Percentiles rank a stretch among this genome's conserved stretches.
These are phyloP conservation scores for Cephus nigrinus DNA, from an alignment of 2,888 invertebrate genomes.

Conservation along the genomic window DNA sequence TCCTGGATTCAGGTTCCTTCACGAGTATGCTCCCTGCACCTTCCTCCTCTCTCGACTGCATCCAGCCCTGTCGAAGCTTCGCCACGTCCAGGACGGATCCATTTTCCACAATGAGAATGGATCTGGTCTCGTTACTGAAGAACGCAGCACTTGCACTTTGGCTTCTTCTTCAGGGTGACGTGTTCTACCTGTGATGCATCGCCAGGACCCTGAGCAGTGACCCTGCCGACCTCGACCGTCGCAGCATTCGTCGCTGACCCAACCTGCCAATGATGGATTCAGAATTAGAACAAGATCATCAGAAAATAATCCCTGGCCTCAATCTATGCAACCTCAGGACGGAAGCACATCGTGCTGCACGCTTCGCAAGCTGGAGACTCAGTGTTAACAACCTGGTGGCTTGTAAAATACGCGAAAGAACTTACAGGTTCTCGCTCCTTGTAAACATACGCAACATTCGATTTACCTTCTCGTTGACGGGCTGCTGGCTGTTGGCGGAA, in stretches of 20 bases:
- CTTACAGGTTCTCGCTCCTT: too few species aligned
- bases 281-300: too few species aligned
- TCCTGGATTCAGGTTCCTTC: slow-evolving; percentile 12
- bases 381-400: too few species aligned
- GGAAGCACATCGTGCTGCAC: too few species aligned
- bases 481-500: slow-evolving; percentile 49
- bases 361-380: too few species aligned
- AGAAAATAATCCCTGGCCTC: too few species aligned
- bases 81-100: too few species aligned
- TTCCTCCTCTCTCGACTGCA: neutral
- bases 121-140: slow-evolving; percentile 76
- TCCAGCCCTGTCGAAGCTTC: neutral
- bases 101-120: too few species aligned
- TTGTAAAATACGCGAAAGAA: too few species aligned
- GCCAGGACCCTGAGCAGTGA: slow-evolving; percentile 79
- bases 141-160: slow-evolving; percentile 95
- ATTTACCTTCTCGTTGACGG: slow-evolving; percentile 59
- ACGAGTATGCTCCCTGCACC: slow-evolving; percentile 16
- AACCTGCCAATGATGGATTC: slow-evolving; percentile 33
- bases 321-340: too few species aligned
- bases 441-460: too few species aligned
- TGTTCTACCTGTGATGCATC: slow-evolving; percentile 85
- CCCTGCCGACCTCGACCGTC: slow-evolving; percentile 78
- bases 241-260: slow-evolving; percentile 63
- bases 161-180: slow-evolving; percentile 94